Base-by-base conservation (phyloP, 2,888 invertebrate species). In the Sicus ferrugineus region DNA sequence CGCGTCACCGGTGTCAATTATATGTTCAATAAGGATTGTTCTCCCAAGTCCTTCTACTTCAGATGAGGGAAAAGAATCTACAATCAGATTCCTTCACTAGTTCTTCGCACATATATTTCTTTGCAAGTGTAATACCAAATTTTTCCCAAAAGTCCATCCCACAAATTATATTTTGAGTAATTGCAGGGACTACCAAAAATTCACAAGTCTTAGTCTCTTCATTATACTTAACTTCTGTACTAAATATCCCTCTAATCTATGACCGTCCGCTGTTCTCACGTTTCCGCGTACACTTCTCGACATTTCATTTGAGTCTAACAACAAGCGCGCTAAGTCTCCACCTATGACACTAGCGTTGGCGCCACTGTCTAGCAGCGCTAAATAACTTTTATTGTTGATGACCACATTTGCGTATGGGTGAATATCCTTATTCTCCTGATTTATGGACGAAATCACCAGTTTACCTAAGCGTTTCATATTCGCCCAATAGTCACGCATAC, bases 1-100 rank as follows among this genome's bases (percentile, higher is more conserved):
- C 1, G 73, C 52, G 2, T 67, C 58, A 0, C 70, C 73, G 14
- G 69, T 70, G 46, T 73, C 72, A 50, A 75, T 75, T 3, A 26
- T 14, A 56, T 74, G 74, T n/a, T n/a, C n/a, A n/a, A n/a, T n/a
- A n/a, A n/a, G n/a, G n/a, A n/a, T n/a, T n/a, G n/a, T n/a, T n/a
- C n/a, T n/a, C n/a, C n/a, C n/a, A n/a, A n/a, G n/a, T n/a, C n/a
- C n/a, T n/a, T n/a, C n/a, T n/a, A n/a, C n/a, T n/a, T n/a, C n/a
- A n/a, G n/a, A n/a, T n/a, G n/a, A n/a, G n/a, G n/a, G n/a, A n/a
- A n/a, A n/a, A 65, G 1, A 69, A 21, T 2, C 30, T 28, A 26
- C 42, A 62, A 11, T 62, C 16, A 14, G 54, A 11, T 34, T 66
- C 66, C 3, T 31, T 38, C 38, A 31, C 54, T 21, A 56, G 34